Conservation (phyloP, 2,888 invertebrate species). For the Cetonia aurata region DNA sequence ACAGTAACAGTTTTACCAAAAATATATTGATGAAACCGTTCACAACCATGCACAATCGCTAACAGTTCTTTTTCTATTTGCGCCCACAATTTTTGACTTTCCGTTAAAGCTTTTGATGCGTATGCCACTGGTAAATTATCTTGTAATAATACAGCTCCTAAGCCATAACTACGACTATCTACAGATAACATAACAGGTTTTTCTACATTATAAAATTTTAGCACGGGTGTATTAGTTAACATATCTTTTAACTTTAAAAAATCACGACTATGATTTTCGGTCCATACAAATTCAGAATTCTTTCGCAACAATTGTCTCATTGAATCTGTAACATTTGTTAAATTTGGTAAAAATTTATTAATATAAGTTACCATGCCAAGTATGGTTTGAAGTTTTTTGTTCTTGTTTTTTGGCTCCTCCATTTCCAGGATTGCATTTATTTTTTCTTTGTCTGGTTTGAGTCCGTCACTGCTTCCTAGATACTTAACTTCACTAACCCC, state of each 20-base stretch:
- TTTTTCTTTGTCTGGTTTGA: slow-evolving; percentile 17
- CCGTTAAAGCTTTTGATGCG: slow-evolving; percentile 53
- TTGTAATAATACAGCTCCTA: slow-evolving; percentile 46
- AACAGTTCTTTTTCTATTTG: slow-evolving; percentile 56
- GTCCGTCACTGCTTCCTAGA: slow-evolving; percentile 10
- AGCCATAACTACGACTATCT: slow-evolving; percentile 52
- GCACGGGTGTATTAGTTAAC: slow-evolving; percentile 31
- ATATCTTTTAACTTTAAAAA: slow-evolving; percentile 45
- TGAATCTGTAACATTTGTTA: slow-evolving; percentile 50
- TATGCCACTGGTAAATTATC: slow-evolving; percentile 49
- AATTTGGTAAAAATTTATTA: slow-evolving; percentile 53
- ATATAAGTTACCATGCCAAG: slow-evolving; percentile 56
- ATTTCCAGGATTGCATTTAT: slow-evolving; percentile 52
- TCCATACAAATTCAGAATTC: slow-evolving; percentile 45
- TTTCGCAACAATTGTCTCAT: slow-evolving; percentile 52
- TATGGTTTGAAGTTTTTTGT: slow-evolving; percentile 53
- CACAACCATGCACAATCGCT: slow-evolving; percentile 54
- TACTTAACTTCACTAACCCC: slow-evolving; percentile 14
- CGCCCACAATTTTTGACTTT: slow-evolving; percentile 51
- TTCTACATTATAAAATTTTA: slow-evolving; percentile 50
- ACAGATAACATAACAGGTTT: slow-evolving; percentile 50
- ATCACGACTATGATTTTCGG: slow-evolving; percentile 23
- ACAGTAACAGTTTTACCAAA: slow-evolving; percentile 40
- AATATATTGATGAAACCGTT: slow-evolving; percentile 49
- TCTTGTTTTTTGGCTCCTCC: slow-evolving; percentile 47